Evolutionary conservation across 2,888 invertebrate species (phyloP), one percentile per base, ranked within the genome.

Genomic region (Cataglyphis albicans): DNA sequence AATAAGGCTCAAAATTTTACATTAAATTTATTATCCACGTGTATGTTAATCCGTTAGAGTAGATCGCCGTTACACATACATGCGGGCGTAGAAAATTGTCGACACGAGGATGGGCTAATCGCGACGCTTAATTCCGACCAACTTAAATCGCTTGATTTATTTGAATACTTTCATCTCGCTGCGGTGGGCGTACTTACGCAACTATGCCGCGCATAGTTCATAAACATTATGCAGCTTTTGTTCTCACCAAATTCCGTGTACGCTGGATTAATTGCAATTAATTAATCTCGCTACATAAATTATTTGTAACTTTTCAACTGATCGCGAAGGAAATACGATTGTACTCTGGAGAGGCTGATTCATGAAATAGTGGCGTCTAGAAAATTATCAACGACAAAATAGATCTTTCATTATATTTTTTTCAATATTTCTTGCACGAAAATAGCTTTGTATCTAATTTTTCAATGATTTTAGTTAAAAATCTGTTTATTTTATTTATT

Each of bases 201-300:
- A 91, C 90, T 91, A 91, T 92, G 88, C 86, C 44, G 73, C 63
- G 84, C 88, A 88, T 90, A 87, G 80, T 88, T 88, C 72, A 81
- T 68, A 78, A 81, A 81, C 73, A 72, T 73, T 72, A 70, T 82
- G 80, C 84, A 70, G 83, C 82, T 86, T 59, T 72, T 72, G 44
- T 59, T 44, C 64, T 68, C 18, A 15, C 32, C 81, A 65, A 89
- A 89, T 88, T 86, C 68, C 84, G 25, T 65, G n/a, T 48, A 57
- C 74, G 74, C 63, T 87, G 57, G 41, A 68, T 70, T 85, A 76
- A 85, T 64, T 48, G 41, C 57, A 83, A 81, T 88, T 88, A 76
- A 76, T 76, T 76, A 76, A 76, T 48, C 29, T n/a, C 44, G 59
- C 12, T 41, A 35, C 25, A 15, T 65, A 65, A 76, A 55, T 41